Evolutionary conservation across 1,140 invertebrate genomes (phyloP), one percentile per base, ranked within the genome.

Genomic region (Sipha flava): DNA sequence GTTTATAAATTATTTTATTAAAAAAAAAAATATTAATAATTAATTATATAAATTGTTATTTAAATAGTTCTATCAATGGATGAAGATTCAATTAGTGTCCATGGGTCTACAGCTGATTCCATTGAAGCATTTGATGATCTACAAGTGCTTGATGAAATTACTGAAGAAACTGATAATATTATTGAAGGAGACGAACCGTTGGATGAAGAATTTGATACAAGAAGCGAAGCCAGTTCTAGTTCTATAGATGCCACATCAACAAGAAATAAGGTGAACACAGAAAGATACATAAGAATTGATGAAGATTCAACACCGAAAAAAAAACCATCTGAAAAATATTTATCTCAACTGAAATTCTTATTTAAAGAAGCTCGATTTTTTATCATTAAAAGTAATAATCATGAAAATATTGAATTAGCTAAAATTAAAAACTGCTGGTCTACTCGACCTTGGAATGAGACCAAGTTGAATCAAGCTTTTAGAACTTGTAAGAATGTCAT

Each of bases 341-440:
- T 91, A 84, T 94, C 93, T 12, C 94, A 96, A 87, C 86, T 98
- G 68, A 97, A 96, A 87, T 98, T 98, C 85, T 88, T 98, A 70
- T 98, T 98, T 85, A 89, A 95, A 82, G 95, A 97, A 86, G 94
- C 96, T 81, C 89, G 95, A 82, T 98, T 97, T 88, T 99, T 98
- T 87, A 90, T 98, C 29, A 98, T 99, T 81, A 98, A 98, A 86
- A 98, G 96, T 59, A 98, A 98, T 86, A 98, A 98, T 87, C 93
- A 93, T 81, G 97, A 98, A 86, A 99, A 99, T 87, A 92, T 99
- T 37, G 92, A 93, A 29, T 84, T 98, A 34, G 96, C 96, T 1
- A 98, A 98, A 87, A 92, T 91, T 0, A 97, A 95, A 88, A 95
- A 95, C 81, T 96, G 98, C 3, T 99, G 97, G 97, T 98, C 96